Evolutionary conservation across 2,113 vertebrate species (phyloP), one percentile per base, ranked within the genome.

Genomic region (Ondatra zibethicus): DNA sequence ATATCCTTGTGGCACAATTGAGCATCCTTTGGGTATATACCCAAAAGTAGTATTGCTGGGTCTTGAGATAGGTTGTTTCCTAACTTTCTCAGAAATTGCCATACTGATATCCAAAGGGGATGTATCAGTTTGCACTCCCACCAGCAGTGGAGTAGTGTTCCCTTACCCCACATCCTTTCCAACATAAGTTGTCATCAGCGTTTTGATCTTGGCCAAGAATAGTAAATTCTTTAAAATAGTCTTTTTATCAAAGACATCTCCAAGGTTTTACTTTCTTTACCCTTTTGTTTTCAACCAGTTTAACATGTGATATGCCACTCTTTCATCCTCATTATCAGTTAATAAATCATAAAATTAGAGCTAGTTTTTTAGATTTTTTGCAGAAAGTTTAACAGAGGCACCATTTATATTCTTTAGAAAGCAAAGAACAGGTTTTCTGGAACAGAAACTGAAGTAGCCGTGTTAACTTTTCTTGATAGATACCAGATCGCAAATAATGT

Each of bases 291-390:
- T 94, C 58, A 76, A 39, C 81, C 72, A 17, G 11, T 61, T 39
- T 5, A 21, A 25, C 17, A 33, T 97, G 9, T 7, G 12, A 78
- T 16, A 84, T 80, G 33, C 78, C 95, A 91, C 13, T 68, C 27
- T 65, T 6, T 93, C 52, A 75, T 91, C 7, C 27, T 80, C 7
- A 68, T 63, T 92, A 93, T 65, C 66, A 68, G 42, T 16, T 50
- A 17, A 84, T 33, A 91, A 19, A 36, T 68, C 8, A 42, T 45
- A 88, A 91, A 90, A 66, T 2, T 91, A 33, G 27, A 76, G 76
- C 76, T 88, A 21, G 21, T 82, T 84, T 91, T 87, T 17, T 86
- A n/a, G 5, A 21, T 92, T 95, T 92, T 75, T 82, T 86, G 9
- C 6, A 89, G 16, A n/a, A 86, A 52, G 47, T 72, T 92, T 88